Conservation (phyloP, 2,113 vertebrate genomes). For the Pyrgilauda ruficollis region DNA sequence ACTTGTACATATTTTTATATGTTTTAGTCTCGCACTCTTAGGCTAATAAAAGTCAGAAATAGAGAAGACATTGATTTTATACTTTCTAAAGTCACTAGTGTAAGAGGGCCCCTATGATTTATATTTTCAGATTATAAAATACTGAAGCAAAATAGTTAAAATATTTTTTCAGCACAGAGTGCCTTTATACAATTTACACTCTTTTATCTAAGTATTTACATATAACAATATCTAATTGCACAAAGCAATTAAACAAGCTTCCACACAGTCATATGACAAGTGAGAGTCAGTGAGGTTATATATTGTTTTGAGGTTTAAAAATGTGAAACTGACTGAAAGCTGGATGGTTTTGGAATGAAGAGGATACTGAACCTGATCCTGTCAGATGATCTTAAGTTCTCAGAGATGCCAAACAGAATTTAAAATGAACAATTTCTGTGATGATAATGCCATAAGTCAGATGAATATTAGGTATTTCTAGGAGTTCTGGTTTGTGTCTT, state of each 20-base stretch:
- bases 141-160: neutral
- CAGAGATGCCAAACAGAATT: neutral
- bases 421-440: neutral
- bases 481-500: neutral
- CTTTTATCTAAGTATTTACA: neutral
- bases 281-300: neutral
- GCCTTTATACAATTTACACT: neutral
- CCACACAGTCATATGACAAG: neutral
- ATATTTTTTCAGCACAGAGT: neutral
- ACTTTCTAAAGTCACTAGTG: neutral
- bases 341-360: neutral
- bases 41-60: neutral
- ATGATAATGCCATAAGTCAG: neutral
- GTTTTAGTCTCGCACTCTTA: neutral
- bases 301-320: neutral
- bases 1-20: neutral
- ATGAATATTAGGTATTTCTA: neutral
- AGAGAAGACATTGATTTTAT: neutral
- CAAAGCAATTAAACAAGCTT: neutral
- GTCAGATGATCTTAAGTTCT: neutral
- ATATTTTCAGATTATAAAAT: neutral
- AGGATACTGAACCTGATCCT: neutral
- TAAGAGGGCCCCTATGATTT: neutral
- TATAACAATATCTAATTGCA: neutral
- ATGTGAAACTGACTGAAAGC: neutral